These are phyloP conservation scores for Malacoctenus gilli DNA, from an alignment of 2,797 vertebrate species.

Conservation along the genomic window DNA sequence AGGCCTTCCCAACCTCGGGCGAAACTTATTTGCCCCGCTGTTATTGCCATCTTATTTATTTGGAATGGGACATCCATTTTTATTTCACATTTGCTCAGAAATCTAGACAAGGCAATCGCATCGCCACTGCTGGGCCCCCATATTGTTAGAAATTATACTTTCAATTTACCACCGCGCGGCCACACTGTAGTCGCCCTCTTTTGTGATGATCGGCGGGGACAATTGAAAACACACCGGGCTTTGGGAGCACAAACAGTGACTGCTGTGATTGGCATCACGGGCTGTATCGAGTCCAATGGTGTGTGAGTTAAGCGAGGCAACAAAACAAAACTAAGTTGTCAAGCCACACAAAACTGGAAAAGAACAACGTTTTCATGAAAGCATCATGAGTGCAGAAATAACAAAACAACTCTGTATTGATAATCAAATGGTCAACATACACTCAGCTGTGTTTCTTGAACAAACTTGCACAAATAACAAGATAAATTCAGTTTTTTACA, in stretches of 20 bases:
- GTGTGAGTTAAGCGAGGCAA: constrained; percentile 24
- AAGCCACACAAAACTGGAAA: no score
- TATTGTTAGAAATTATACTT: constrained; percentile 83
- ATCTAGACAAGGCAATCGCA: constrained; percentile 75
- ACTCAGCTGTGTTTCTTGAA: no score
- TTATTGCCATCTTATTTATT: constrained; percentile 77
- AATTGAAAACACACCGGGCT: constrained; percentile 76
- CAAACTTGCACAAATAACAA: no score
- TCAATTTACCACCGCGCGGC: constrained; percentile 74
- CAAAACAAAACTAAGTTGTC: background rate
- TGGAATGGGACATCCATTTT: constrained; percentile 76
- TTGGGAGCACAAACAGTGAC: constrained; percentile 42
- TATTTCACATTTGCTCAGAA: constrained; percentile 76
- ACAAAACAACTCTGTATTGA: no score
- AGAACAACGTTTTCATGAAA: no score
- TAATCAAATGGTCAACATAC: no score
- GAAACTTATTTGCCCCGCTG: constrained; percentile 66
- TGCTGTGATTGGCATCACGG: constrained; percentile 39
- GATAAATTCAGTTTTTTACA: no score
- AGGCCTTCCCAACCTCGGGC: constrained; percentile 74
- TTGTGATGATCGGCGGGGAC: constrained; percentile 68
- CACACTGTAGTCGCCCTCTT: constrained; percentile 59
- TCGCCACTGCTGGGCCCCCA: constrained; percentile 68
- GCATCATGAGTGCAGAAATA: no score
- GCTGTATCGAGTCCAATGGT: constrained; percentile 29